These are phyloP conservation scores for Steinernema feltiae DNA, from an alignment of 1,140 invertebrate species.

Conservation along the genomic window DNA sequence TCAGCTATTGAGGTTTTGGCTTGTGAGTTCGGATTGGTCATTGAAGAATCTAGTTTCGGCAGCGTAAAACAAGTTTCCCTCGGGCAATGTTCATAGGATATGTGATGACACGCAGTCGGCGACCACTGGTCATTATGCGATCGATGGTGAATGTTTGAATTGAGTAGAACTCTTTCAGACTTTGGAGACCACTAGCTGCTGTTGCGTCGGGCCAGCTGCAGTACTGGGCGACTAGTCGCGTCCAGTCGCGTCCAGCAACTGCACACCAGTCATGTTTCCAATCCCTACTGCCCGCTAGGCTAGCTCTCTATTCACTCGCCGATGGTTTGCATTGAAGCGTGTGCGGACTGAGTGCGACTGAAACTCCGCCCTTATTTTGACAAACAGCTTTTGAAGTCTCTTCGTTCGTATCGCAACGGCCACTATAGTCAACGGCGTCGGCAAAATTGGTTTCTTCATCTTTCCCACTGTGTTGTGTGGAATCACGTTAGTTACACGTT, in stretches of 20 bases:
- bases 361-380: neutral
- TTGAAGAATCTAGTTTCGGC: neutral
- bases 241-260: constrained; percentile 4
- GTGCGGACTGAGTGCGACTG: neutral
- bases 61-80: neutral
- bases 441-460: neutral
- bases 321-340: constrained; percentile 5
- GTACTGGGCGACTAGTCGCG: neutral
- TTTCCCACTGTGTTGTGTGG: no score
- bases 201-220: neutral
- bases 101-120: neutral
- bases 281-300: neutral
- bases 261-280: neutral
- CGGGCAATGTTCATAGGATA: neutral
- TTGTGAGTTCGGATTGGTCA: no score
- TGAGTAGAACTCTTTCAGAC: neutral
- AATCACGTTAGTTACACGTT: no score
- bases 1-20: no score
- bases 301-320: neutral
- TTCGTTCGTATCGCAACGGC: neutral
- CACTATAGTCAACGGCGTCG: neutral
- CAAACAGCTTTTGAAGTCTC: constrained; percentile 10
- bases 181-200: neutral
- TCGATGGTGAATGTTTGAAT: neutral
- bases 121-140: neutral